Percentiles rank a stretch among this genome's conserved stretches.
Conservation (phyloP, 2,888 invertebrate species). For the Sinodicranocentrus sp. region DNA sequence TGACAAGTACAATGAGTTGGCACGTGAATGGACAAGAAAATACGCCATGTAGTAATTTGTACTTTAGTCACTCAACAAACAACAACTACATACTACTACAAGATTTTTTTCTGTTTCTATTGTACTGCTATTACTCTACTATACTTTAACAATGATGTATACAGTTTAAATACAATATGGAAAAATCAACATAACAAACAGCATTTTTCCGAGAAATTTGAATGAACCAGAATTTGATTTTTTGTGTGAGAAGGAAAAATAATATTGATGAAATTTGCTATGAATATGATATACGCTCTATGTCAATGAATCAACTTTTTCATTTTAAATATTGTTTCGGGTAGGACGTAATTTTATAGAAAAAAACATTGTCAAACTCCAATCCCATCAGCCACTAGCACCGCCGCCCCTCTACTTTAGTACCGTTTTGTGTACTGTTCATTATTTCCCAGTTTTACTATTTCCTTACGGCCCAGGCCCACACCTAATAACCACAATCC, state of each 20-base stretch:
- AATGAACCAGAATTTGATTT: conserved; percentile 2
- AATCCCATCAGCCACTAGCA: no score
- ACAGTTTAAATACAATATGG: conserved; percentile 42
- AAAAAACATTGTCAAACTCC: background rate
- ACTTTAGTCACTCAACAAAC: conserved; percentile 60
- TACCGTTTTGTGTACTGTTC: background rate
- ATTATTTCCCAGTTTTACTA: background rate
- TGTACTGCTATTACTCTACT: conserved; percentile 47
- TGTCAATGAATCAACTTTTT: conserved; percentile 4
- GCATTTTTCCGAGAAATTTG: background rate
- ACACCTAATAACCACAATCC: no score
- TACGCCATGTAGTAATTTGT: conserved; percentile 92
- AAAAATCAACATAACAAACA: conserved; percentile 26
- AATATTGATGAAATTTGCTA: conserved; percentile 14
- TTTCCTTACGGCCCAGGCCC: background rate
- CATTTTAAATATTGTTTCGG: conserved; percentile 4
- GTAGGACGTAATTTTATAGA: conserved; percentile 6
- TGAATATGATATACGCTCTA: conserved; percentile 12
- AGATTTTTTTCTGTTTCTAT: conserved; percentile 57
- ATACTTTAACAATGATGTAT: conserved; percentile 52
- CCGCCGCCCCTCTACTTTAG: no score
- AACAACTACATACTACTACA: conserved; percentile 40
- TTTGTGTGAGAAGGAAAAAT: conserved; percentile 6
- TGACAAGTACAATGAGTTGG: conserved; percentile 98
- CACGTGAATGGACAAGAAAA: conserved; percentile 98